Evolutionary conservation across 2,797 vertebrate genomes (phyloP).

Genomic region (Myotis pilosus): DNA sequence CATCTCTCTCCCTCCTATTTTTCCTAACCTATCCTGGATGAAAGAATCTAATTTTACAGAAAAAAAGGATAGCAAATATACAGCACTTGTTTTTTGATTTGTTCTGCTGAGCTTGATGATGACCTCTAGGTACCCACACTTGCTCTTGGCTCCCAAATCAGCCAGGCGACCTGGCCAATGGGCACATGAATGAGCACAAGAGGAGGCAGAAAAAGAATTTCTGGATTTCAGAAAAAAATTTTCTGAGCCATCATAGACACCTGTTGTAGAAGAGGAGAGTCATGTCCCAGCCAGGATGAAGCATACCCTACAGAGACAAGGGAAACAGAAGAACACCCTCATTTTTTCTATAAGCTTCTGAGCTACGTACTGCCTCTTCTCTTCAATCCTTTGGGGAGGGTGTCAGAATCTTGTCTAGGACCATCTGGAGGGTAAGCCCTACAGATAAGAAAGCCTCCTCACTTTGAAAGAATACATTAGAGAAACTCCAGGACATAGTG

Average conservation of each 20-base stretch:
- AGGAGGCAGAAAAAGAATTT: not conserved
- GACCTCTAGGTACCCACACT: fast-evolving
- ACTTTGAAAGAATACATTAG: not conserved
- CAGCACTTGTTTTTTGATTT: not conserved
- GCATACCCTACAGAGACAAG: not conserved
- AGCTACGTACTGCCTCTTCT: not conserved
- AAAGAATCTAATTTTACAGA: not conserved
- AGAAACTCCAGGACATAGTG: not conserved
- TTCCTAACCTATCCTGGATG: not conserved
- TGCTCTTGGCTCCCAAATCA: not conserved
- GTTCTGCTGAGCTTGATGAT: not conserved
- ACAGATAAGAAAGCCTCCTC: not conserved
- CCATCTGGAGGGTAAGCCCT: not conserved
- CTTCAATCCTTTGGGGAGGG: not conserved
- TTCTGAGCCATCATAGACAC: not conserved
- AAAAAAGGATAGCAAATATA: not conserved
- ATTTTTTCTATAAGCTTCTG: fast-evolving
- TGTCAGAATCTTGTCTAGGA: not conserved
- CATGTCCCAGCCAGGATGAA: not conserved
- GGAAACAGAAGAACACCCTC: not conserved
- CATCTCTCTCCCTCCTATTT: not conserved
- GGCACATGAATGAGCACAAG: too few relatives aligned
- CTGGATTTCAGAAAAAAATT: not conserved
- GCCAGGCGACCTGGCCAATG: not conserved
- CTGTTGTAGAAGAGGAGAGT: not conserved